These are phyloP conservation scores for Lepas anatifera DNA, from an alignment of 2,888 invertebrate genomes.

Conservation along the genomic window DNA sequence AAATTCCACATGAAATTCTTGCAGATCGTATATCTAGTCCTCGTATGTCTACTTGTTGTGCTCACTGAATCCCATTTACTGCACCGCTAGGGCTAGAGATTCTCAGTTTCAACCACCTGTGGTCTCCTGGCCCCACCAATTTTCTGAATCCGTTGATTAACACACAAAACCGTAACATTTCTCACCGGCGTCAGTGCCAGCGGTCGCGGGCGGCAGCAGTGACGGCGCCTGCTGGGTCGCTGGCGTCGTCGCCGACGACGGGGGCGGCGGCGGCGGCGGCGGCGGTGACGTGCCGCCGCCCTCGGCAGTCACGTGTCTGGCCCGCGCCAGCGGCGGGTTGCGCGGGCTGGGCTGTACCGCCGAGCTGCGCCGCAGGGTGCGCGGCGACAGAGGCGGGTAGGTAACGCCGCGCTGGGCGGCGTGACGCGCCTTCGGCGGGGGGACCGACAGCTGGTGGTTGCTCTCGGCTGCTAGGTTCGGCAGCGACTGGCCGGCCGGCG, in stretches of 20 bases:
- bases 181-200: conserved; percentile 13
- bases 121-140: too few relatives aligned
- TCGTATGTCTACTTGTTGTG: too few relatives aligned
- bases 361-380: conserved; percentile 32
- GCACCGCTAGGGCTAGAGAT: too few relatives aligned
- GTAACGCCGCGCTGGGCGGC: conserved; percentile 49
- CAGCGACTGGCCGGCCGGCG: conserved; percentile 56
- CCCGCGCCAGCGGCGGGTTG: conserved; percentile 66
- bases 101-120: too few relatives aligned
- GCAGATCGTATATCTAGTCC: too few relatives aligned
- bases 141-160: too few relatives aligned
- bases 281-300: conserved; percentile 13
- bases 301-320: conserved; percentile 33
- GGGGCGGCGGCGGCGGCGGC: neutral
- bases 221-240: conserved; percentile 13
- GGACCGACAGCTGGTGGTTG: conserved; percentile 34
- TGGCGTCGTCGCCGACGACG: conserved; percentile 21
- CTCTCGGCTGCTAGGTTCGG: conserved; percentile 50
- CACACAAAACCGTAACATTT: too few relatives aligned
- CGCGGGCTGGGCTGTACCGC: conserved; percentile 28
- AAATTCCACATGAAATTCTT: too few relatives aligned
- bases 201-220: conserved; percentile 17
- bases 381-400: conserved; percentile 68
- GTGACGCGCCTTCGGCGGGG: conserved; percentile 36
- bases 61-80: too few relatives aligned